phyloP scores from a whole-genome alignment of 92 coral and sea anemone genomes.

The Epizoanthus fatuus region DNA sequence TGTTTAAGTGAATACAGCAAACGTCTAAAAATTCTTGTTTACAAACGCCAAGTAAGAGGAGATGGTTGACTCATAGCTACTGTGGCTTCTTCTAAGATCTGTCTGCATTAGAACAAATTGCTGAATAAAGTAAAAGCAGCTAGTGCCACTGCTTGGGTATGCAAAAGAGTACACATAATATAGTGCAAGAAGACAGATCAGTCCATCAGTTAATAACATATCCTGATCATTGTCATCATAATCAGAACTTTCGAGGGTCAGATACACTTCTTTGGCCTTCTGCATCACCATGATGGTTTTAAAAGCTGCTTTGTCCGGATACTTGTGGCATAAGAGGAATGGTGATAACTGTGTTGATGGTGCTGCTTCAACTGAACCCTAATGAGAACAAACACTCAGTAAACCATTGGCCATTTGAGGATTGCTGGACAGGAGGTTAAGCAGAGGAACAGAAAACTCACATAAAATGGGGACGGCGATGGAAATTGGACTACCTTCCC shows the following conservation, averaged over 20 bases:
- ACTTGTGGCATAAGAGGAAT: not conserved
- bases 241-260: not conserved
- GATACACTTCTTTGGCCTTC: not conserved
- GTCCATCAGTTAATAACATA: not conserved
- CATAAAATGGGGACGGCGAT: not conserved
- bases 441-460: not conserved
- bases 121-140: not conserved
- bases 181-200: not conserved
- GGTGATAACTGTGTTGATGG: not conserved
- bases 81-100: not conserved
- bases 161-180: not conserved
- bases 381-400: not conserved
- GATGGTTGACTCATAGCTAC: not conserved
- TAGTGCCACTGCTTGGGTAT: not conserved
- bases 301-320: not conserved
- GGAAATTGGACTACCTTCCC: not conserved
- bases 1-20: too few relatives aligned
- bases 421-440: not conserved
- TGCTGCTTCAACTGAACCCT: not conserved
- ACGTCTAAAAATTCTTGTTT: not conserved
- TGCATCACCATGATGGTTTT: not conserved
- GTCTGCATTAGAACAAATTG: not conserved
- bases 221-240: not conserved
- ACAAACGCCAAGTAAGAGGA: conserved; percentile 1
- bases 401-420: not conserved